phyloP scores from a whole-genome alignment of 1,140 invertebrate species.

The Melanaphis sacchari region DNA sequence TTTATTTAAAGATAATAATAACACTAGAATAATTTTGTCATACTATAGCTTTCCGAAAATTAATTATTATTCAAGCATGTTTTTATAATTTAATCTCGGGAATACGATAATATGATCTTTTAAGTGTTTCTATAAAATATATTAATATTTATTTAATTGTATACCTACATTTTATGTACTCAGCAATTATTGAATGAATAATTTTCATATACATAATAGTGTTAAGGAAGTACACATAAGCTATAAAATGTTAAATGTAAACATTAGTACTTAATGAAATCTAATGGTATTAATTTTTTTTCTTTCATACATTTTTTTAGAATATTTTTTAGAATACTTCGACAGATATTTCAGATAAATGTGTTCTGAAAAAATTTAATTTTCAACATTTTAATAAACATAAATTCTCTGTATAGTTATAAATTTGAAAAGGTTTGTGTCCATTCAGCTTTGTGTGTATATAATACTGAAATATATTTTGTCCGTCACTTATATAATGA shows the following conservation, averaged over 20 bases:
- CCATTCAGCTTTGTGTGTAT: neutral
- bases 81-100: neutral
- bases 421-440: neutral
- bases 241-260: neutral
- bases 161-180: neutral
- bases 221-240: neutral
- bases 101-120: neutral
- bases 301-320: neutral
- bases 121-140: conserved; percentile 15
- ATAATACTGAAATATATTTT: neutral
- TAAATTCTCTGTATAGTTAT: neutral
- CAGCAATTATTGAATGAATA: neutral
- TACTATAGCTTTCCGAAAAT: neutral
- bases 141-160: neutral
- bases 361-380: neutral
- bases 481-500: neutral
- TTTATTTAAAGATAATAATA: neutral
- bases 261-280: neutral
- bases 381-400: neutral
- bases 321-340: neutral
- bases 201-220: neutral
- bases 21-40: neutral
- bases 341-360: neutral
- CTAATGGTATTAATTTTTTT: neutral
- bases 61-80: neutral